These are phyloP conservation scores for Echinarachnius parma DNA, from an alignment of 53 echinoderm and acorn worm genomes.

Conservation along the genomic window DNA sequence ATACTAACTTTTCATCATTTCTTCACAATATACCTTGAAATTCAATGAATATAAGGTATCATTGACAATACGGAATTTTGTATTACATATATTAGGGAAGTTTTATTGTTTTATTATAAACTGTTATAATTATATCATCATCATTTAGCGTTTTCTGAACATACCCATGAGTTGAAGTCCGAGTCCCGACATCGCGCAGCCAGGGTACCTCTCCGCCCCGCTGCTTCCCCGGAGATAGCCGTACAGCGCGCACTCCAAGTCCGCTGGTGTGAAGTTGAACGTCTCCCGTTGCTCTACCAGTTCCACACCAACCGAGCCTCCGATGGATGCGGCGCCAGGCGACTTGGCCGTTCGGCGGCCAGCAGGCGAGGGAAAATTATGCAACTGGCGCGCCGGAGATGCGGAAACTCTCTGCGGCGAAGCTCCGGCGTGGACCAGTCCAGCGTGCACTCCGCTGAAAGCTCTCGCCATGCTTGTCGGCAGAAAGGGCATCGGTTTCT, in stretches of 20 bases:
- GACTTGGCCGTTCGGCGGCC: neutral
- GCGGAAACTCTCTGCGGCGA: constrained; percentile 15
- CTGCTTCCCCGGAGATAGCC: constrained; percentile 37
- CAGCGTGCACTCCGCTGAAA: neutral
- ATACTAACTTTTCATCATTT: no score
- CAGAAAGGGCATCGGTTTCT: constrained; percentile 2
- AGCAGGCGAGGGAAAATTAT: neutral
- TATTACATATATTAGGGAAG: no score
- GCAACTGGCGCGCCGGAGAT: constrained; percentile 7
- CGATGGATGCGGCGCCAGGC: neutral
- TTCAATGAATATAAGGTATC: no score
- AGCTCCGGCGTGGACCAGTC: neutral
- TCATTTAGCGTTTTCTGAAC: no score
- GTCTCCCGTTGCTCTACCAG: constrained; percentile 8
- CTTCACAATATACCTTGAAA: no score
- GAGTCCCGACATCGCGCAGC: constrained; percentile 38
- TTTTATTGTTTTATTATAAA: no score
- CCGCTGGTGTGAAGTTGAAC: constrained; percentile 34
- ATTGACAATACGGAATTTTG: no score
- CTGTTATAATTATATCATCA: no score
- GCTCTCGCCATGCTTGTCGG: neutral
- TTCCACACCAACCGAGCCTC: neutral
- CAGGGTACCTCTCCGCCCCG: constrained; percentile 30
- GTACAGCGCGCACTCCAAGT: constrained; percentile 37
- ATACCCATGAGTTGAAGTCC: neutral